phyloP scores from a whole-genome alignment of 2,113 vertebrate genomes.

The Pachypanchax playfairii region DNA sequence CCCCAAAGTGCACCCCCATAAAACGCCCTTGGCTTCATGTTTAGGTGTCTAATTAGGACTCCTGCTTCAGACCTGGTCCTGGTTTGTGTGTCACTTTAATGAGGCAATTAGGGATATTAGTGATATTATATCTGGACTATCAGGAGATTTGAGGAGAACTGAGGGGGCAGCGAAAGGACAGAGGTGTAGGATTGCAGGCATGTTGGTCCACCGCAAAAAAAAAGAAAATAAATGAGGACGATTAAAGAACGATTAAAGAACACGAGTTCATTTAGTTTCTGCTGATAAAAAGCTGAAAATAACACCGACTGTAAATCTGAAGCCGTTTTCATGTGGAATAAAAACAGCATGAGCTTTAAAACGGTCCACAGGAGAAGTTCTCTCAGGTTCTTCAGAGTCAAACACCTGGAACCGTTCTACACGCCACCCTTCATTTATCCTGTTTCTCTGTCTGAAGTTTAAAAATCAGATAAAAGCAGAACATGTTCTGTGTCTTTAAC shows the following conservation, averaged over 20 bases:
- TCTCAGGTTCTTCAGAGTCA: too few relatives aligned
- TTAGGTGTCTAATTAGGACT: slow-evolving; percentile 79
- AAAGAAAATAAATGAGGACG: slow-evolving; percentile 5
- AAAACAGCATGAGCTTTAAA: too few relatives aligned
- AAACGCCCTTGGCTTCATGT: slow-evolving; percentile 72
- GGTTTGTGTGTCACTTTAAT: slow-evolving; percentile 78
- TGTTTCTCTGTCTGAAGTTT: too few relatives aligned
- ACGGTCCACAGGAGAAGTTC: too few relatives aligned
- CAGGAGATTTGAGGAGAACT: slow-evolving; percentile 53
- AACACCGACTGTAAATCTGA: too few relatives aligned
- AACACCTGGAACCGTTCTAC: too few relatives aligned
- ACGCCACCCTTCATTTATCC: too few relatives aligned
- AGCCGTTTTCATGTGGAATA: too few relatives aligned
- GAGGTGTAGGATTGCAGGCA: slow-evolving; percentile 38
- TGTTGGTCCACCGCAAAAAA: slow-evolving; percentile 36
- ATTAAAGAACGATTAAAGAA: slow-evolving; percentile 7
- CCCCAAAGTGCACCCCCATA: slow-evolving; percentile 71
- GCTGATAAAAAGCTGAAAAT: too few relatives aligned
- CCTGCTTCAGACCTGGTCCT: slow-evolving; percentile 45
- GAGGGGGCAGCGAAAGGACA: slow-evolving; percentile 45
- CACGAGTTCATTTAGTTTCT: too few relatives aligned
- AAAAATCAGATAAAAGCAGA: too few relatives aligned
- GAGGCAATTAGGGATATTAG: slow-evolving; percentile 74
- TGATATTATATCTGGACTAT: slow-evolving; percentile 59
- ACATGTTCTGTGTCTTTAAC: too few relatives aligned